Base-by-base conservation (phyloP, 2,113 vertebrate species). In the Rostratula benghalensis region DNA sequence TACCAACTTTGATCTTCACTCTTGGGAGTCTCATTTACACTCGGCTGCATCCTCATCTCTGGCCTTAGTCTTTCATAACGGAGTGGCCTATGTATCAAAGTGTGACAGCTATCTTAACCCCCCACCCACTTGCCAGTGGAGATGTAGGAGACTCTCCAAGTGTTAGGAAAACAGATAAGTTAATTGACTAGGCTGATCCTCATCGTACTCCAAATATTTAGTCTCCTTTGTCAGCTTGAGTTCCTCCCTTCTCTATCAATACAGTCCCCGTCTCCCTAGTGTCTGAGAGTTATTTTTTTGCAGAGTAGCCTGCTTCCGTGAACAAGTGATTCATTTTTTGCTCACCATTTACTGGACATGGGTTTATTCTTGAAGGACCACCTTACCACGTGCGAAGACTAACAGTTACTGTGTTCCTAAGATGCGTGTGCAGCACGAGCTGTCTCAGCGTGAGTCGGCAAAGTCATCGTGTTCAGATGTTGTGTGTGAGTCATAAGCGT, bases 21-120 rank as follows among this genome's bases (percentile, higher is more conserved):
- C 94, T 63, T 90, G 94, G 94, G 88, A 95, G 71, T 74, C 92
- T 95, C 92, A 83, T 96, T 96, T 85, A 78, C 92, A 84, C 94
- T 89, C 95, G 84, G 80, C 87, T 88, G 87, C 91, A 93, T 91
- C 83, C 30, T 0, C 94, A 90, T 93, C 86, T 15, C 92, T 81
- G 93, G 79, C 85, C 95, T 96, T 96, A 91, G 85, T 96, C 95
- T 93, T 93, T 90, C 94, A 83, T 71, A 95, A 68, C 39, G 3
- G 88, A 94, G 90, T 68, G 96, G 54, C 88, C 92, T 94, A 92
- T 90, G 94, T 96, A 78, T 89, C 88, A 48, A 71, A 94, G 80
- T 64, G 92, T 95, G 95, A 50, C 92, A 95, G 90, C 89, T 80
- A 84, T 89, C 92, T n/a, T 74, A 86, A 61, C 85, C 96, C 94